Evolutionary conservation across 2,113 vertebrate genomes (phyloP), one percentile per base, ranked within the genome.

Genomic region (Elanoides forficatus): DNA sequence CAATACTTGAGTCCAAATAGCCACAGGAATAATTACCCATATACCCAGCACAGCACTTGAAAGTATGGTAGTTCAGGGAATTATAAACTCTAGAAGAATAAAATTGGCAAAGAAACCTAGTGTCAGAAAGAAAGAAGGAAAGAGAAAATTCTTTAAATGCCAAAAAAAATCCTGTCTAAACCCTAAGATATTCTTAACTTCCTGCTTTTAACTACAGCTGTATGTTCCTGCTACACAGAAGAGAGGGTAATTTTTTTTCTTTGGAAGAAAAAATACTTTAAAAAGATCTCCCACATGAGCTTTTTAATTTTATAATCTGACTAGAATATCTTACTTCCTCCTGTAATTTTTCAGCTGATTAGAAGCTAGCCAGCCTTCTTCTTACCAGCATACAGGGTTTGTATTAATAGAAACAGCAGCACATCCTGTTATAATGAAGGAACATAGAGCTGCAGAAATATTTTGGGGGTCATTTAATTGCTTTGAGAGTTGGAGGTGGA

Each of bases 11-110:
- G 63, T 95, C 55, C 74, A 86, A 87, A 86, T 45, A 97, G 47
- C 55, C 60, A 80, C 71, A 95, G 94, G 55, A 96, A 94, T 94
- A 92, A 95, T 97, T 96, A 96, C 72, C 47, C 68, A 5, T 29
- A 21, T 91, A 86, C 25, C 22, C 32, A 90, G 70, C 55, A 89
- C 11, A 65, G 8, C 56, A 80, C 25, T 87, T 86, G 62, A 83
- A 94, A 60, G 3, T 59, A n/a, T 25, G 56, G 66, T 79, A 83
- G 76, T 78, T 73, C 53, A 9, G 70, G 90, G 81, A 88, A 79
- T 86, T 72, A 91, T 75, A 93, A 85, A 91, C 65, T 97, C 62
- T 48, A 36, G 50, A 81, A 97, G 65, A 90, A 97, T 73, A 81
- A 85, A 93, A 81, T 22, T 74, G 93, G 55, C 53, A 82, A 75